Evolutionary conservation across 2,113 vertebrate species (phyloP).

Genomic region (Hylia prasina): DNA sequence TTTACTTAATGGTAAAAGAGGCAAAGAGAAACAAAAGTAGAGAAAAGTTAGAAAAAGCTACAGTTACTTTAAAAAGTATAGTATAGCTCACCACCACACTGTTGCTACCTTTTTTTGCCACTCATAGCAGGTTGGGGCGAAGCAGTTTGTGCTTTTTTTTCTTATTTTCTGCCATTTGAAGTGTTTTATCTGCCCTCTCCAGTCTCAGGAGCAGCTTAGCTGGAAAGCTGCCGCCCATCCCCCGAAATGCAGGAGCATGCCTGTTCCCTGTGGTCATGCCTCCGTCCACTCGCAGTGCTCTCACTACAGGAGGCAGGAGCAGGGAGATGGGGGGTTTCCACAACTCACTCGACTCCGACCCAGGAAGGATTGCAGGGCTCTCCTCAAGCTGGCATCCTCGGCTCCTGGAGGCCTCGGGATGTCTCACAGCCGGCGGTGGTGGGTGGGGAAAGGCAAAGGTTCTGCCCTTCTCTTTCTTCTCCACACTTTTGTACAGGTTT

Average conservation of each 20-base stretch:
- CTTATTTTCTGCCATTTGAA: not conserved
- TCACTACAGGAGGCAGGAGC: not conserved
- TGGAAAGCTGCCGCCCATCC: fast-evolving
- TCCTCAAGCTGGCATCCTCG: fast-evolving
- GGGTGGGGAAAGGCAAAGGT: not conserved
- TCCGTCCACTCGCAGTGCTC: not conserved
- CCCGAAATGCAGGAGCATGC: fast-evolving
- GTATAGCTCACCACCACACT: not conserved
- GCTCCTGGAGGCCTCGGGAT: not conserved
- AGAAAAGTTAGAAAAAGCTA: not conserved
- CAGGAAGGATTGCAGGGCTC: not conserved
- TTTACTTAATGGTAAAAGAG: not conserved
- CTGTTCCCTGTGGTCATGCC: fast-evolving
- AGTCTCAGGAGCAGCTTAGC: not conserved
- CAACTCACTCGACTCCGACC: not conserved
- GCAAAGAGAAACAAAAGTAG: not conserved
- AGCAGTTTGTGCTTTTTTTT: not conserved
- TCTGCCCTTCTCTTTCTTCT: not conserved
- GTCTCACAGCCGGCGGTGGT: fast-evolving
- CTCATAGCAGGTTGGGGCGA: fast-evolving
- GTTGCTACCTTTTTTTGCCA: not conserved
- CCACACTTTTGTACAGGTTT: not conserved
- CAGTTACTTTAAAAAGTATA: not conserved
- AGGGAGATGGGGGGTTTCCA: no score
- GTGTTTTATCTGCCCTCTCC: not conserved